A percentile compares a stretch with the other conserved stretches of the same genome.
phyloP scores from a whole-genome alignment of 2,888 invertebrate genomes.

The Philopedon plagiatum region DNA sequence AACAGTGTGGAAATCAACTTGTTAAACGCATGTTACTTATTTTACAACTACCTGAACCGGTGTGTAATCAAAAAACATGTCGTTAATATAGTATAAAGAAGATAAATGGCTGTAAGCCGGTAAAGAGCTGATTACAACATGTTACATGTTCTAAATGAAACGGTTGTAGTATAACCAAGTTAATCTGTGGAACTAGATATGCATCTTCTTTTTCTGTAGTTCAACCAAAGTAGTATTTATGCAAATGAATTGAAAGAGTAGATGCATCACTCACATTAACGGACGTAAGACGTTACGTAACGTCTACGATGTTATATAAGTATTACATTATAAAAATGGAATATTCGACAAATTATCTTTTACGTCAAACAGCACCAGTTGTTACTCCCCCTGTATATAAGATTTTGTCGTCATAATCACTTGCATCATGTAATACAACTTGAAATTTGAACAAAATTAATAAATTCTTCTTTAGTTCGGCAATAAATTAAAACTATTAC shows the following conservation, averaged over 20 bases:
- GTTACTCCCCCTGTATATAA: too few species aligned
- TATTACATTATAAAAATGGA: too few species aligned
- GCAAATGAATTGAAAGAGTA: neutral
- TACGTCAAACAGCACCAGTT: too few species aligned
- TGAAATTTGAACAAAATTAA: too few species aligned
- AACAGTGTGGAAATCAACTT: neutral
- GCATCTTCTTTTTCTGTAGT: neutral
- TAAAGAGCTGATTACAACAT: neutral
- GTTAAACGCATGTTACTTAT: neutral
- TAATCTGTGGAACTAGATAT: neutral
- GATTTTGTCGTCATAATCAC: too few species aligned
- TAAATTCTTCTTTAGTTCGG: too few species aligned
- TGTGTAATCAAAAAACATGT: constrained; percentile 8
- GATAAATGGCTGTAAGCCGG: neutral
- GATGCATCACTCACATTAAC: neutral
- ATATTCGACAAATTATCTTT: too few species aligned
- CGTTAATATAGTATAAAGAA: neutral
- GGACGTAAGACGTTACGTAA: neutral
- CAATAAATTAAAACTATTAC: too few species aligned
- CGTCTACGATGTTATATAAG: too few species aligned
- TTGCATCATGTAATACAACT: too few species aligned
- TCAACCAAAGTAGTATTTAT: neutral
- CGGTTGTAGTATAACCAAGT: neutral
- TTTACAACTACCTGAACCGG: neutral
- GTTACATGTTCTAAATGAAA: neutral